Evolutionary conservation across 2,797 vertebrate species (phyloP).

Genomic region (Falco berigora): DNA sequence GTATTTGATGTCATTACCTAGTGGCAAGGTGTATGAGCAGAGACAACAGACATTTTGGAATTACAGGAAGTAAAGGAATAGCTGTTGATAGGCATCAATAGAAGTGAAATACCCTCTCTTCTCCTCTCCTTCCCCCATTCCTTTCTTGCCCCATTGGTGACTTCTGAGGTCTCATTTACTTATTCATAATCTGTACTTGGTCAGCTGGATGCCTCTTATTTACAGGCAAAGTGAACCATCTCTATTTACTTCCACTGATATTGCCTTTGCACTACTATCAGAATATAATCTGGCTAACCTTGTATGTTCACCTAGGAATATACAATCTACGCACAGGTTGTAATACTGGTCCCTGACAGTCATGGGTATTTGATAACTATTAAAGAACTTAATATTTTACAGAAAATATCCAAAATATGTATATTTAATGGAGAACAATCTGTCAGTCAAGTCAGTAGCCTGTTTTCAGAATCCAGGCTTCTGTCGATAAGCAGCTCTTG

Average conservation of each 20-base stretch:
- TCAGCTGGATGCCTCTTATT: neutral
- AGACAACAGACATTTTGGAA: neutral
- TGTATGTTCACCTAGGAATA: neutral
- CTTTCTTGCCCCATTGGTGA: neutral
- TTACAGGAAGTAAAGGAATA: neutral
- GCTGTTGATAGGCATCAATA: neutral
- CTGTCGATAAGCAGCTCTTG: neutral
- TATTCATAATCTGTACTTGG: neutral
- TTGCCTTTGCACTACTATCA: neutral
- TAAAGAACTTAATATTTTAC: neutral
- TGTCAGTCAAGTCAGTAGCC: neutral
- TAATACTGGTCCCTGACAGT: neutral
- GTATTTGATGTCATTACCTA: neutral
- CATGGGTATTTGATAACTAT: neutral
- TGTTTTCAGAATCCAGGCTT: neutral
- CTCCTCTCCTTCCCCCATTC: neutral
- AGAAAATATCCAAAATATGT: neutral
- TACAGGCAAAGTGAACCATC: neutral
- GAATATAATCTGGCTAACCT: neutral
- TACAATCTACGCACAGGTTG: neutral
- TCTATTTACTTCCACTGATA: neutral
- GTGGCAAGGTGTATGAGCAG: neutral
- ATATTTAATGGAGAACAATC: neutral
- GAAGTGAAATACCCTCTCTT: neutral
- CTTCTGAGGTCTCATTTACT: neutral